These are phyloP conservation scores for Psittacula echo DNA, from an alignment of 2,797 vertebrate species.

Conservation along the genomic window DNA sequence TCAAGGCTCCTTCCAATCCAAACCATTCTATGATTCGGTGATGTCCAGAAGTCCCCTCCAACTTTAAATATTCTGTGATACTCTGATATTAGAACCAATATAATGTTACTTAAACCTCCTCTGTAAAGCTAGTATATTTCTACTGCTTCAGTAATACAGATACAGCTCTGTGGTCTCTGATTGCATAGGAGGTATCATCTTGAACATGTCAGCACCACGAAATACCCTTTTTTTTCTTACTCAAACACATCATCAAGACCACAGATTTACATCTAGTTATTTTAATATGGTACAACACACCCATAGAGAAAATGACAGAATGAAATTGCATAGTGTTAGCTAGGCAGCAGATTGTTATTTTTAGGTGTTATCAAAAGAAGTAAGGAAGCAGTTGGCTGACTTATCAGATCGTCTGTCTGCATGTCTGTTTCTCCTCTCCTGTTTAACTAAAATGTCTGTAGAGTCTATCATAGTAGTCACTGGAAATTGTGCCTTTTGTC, in stretches of 20 bases:
- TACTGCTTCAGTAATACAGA: background rate
- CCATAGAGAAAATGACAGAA: constrained; percentile 3
- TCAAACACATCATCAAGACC: background rate
- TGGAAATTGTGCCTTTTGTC: background rate
- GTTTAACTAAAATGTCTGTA: background rate
- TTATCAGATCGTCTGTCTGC: constrained; percentile 15
- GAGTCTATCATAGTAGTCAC: background rate
- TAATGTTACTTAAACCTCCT: background rate
- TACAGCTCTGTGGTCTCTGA: background rate
- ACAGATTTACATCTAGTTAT: background rate
- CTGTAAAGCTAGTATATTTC: background rate
- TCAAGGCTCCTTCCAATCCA: background rate
- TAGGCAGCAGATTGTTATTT: constrained; percentile 49
- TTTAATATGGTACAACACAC: background rate
- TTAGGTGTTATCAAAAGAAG: constrained; percentile 49
- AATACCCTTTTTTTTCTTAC: background rate
- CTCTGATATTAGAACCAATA: background rate
- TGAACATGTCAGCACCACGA: background rate
- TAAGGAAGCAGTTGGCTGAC: constrained; percentile 44
- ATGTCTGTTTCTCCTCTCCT: constrained; percentile 45
- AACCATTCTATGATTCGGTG: background rate
- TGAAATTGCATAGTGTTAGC: background rate
- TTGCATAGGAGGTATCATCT: background rate
- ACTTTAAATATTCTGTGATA: background rate
- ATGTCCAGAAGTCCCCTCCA: background rate